phyloP scores from a whole-genome alignment of 2,113 vertebrate species.

The Mesocricetus auratus region DNA sequence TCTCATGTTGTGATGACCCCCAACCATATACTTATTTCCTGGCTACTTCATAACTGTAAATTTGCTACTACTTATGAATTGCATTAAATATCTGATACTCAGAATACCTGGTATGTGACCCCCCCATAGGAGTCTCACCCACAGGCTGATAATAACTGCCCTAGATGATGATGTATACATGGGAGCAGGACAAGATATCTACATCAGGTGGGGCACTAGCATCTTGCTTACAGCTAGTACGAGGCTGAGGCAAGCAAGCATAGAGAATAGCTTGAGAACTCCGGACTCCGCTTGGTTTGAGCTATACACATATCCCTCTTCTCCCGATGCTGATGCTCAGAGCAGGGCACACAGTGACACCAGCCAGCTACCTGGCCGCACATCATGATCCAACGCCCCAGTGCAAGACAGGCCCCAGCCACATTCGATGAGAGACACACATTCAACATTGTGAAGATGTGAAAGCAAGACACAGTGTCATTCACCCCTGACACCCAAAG shows the following conservation, averaged over 20 bases:
- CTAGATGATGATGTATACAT: neutral
- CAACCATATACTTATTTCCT: neutral
- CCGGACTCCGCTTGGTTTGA: neutral
- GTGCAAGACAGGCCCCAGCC: neutral
- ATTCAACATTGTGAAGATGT: accelerated
- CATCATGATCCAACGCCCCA: neutral
- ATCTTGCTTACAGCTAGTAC: accelerated
- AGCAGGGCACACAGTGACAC: accelerated
- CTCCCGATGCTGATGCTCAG: neutral
- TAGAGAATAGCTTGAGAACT: too few species aligned
- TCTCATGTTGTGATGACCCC: neutral
- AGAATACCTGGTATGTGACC: neutral
- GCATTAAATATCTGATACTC: neutral
- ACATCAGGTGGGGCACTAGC: too few species aligned
- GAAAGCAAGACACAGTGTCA: neutral
- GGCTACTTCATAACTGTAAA: neutral
- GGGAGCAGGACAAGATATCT: neutral
- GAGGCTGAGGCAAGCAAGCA: neutral
- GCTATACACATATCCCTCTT: neutral
- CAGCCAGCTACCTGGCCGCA: neutral
- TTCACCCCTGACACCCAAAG: neutral
- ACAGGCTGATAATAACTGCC: neutral
- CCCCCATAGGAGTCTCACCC: neutral
- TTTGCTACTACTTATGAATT: neutral
- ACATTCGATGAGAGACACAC: neutral